phyloP scores from a whole-genome alignment of 2,113 vertebrate species.

The Phrynosoma platyrhinos region DNA sequence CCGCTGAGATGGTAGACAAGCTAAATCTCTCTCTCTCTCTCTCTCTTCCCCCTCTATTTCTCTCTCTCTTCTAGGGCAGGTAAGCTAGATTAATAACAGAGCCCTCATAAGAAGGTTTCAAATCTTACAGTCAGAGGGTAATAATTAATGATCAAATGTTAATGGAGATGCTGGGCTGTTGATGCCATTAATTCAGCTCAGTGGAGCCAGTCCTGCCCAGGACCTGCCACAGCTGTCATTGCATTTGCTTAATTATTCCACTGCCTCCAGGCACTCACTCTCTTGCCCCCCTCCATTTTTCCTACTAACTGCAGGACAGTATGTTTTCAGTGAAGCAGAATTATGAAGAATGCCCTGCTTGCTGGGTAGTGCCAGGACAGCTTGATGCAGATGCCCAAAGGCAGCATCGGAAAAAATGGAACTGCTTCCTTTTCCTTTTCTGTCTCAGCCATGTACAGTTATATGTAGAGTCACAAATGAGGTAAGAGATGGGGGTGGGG shows the following conservation, averaged over 20 bases:
- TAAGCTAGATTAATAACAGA: conserved; percentile 80
- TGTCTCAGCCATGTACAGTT: background rate
- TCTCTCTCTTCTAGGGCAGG: conserved; percentile 69
- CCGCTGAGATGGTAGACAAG: conserved; percentile 65
- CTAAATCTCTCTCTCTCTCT: background rate
- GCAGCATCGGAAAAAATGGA: conserved; percentile 44
- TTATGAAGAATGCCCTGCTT: conserved; percentile 72
- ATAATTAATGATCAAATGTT: conserved; percentile 92
- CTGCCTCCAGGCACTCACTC: conserved; percentile 78
- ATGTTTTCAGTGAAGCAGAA: conserved; percentile 81
- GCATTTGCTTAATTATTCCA: conserved; percentile 93
- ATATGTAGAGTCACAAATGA: background rate
- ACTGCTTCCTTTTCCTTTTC: conserved; percentile 31
- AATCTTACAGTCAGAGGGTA: conserved; percentile 84
- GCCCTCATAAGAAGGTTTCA: conserved; percentile 80
- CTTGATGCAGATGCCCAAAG: conserved; percentile 66
- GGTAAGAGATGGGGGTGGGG: too few species aligned
- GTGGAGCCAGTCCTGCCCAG: conserved; percentile 87
- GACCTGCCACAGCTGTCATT: conserved; percentile 93
- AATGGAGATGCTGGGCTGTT: conserved; percentile 87
- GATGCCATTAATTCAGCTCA: conserved; percentile 94
- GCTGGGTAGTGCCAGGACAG: conserved; percentile 61
- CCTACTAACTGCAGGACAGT: conserved; percentile 78
- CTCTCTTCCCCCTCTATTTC: background rate
- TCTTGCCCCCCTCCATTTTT: conserved; percentile 61